Base-by-base conservation (phyloP, 2,113 vertebrate genomes). In the Neodontobutis hainanensis region DNA sequence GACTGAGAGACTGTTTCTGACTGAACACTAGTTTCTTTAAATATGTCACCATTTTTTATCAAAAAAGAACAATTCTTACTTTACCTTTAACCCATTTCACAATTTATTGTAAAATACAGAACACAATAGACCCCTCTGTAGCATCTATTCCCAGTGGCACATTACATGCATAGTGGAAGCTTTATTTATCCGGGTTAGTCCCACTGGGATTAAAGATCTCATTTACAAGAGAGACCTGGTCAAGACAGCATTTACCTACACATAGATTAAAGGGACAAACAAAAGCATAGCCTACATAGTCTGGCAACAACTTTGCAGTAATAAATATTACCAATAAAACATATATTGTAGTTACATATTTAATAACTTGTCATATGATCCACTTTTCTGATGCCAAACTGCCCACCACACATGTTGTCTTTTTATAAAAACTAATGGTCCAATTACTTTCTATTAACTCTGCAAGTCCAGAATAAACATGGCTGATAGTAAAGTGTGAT, bases 101-200 rank as follows among this genome's bases (percentile, higher is more conserved):
- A 62, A 51, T 72, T 67, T 68, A 70, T 58, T 19, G 62, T 48
- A 52, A 56, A 57, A 76, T 61, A 65, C 63, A 67, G 76, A 73
- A 79, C 75, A 70, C 46, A 46, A 44, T 83, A 76, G 49, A 66
- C 66, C 61, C 46, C 70, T 65, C 19, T 49, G 64, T 47, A 65
- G 35, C 62, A 53, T 3, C 3, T 58, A 40, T 45, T 53, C 14
- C n/a, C 35, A 40, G 60, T 59, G 40, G 47, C 46, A 57, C 64
- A 48, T 57, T 49, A 62, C 50, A 72, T 63, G 49, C 52, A 69
- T 75, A 70, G 27, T 65, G 55, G 50, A 47, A 69, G 65, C 77
- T 80, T 77, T 65, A 59, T 77, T 72, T 78, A 50, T 72, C 67
- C 68, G 77, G 68, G 58, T 68, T 51, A 60, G 49, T 68, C 45